A percentile compares a stretch with the other conserved stretches of the same genome.
Conservation (phyloP, 2,888 invertebrate species). For the Chymomyza procnemis region DNA sequence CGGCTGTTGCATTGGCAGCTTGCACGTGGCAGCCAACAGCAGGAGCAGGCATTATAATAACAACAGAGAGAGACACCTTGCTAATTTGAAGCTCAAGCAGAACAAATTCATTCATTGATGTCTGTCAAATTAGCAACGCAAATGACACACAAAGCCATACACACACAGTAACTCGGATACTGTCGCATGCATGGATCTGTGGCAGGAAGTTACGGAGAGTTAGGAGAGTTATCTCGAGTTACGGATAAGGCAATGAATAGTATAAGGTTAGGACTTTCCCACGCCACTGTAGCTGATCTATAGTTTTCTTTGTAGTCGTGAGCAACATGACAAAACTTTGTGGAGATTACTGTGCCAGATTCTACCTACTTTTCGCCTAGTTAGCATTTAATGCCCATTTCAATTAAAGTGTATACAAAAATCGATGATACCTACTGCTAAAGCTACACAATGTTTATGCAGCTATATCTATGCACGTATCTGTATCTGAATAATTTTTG, state of each 20-base stretch:
- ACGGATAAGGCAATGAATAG: too few species aligned
- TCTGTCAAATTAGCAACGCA: constrained; percentile 67
- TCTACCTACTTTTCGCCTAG: too few species aligned
- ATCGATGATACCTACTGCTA: too few species aligned
- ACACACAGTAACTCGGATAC: neutral
- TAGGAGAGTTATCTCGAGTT: too few species aligned
- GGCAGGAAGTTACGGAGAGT: constrained; percentile 17
- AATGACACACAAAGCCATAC: constrained; percentile 34
- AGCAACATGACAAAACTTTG: too few species aligned
- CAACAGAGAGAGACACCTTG: constrained; percentile 43
- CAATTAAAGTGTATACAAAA: neutral
- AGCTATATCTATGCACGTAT: constrained; percentile 12
- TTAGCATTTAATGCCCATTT: too few species aligned
- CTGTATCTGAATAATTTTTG: constrained; percentile 60
- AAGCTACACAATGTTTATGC: too few species aligned
- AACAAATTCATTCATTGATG: constrained; percentile 64
- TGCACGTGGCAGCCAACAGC: constrained; percentile 31
- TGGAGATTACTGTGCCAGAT: too few species aligned
- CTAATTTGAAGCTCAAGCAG: constrained; percentile 18
- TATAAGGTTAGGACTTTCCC: too few species aligned
- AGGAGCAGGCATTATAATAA: neutral
- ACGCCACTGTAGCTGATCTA: too few species aligned
- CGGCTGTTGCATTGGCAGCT: too few species aligned
- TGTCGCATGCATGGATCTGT: neutral
- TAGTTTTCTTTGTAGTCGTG: too few species aligned